phyloP scores from a whole-genome alignment of 2,113 vertebrate species.

The Origma solitaria region DNA sequence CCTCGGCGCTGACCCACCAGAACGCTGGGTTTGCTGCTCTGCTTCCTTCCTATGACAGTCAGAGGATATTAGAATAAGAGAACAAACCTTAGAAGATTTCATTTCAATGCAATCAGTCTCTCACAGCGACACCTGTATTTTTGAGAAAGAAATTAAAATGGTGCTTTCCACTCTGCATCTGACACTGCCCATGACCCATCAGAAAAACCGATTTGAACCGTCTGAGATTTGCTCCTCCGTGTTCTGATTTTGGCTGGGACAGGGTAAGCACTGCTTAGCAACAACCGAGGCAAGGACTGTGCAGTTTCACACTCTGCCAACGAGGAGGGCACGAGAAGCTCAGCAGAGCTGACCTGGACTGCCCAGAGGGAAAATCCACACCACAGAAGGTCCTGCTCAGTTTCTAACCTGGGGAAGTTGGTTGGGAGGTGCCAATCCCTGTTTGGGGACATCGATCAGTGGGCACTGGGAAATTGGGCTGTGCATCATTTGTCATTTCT shows the following conservation, averaged over 20 bases:
- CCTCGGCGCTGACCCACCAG: conserved; percentile 62
- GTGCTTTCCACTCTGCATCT: neutral
- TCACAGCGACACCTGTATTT: neutral
- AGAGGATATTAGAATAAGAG: neutral
- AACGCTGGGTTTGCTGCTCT: conserved; percentile 56
- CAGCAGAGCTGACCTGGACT: neutral
- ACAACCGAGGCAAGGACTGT: neutral
- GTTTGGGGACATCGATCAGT: accelerated
- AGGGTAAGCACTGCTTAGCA: neutral
- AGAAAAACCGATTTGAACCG: neutral
- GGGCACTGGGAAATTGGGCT: neutral
- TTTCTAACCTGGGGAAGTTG: neutral
- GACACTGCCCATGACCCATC: accelerated
- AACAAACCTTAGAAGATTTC: neutral
- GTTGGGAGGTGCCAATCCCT: accelerated
- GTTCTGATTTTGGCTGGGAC: neutral
- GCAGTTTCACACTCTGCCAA: neutral
- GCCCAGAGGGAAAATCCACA: neutral
- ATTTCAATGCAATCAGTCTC: neutral
- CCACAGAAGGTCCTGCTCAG: neutral
- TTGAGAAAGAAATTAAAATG: neutral
- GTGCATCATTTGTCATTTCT: no score
- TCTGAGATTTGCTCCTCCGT: neutral
- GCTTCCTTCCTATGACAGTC: neutral
- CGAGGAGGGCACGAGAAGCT: neutral